A percentile compares a stretch with the other conserved stretches of the same genome.
Evolutionary conservation across 2,797 vertebrate genomes (phyloP).

Genomic region (Nannoperca australis): DNA sequence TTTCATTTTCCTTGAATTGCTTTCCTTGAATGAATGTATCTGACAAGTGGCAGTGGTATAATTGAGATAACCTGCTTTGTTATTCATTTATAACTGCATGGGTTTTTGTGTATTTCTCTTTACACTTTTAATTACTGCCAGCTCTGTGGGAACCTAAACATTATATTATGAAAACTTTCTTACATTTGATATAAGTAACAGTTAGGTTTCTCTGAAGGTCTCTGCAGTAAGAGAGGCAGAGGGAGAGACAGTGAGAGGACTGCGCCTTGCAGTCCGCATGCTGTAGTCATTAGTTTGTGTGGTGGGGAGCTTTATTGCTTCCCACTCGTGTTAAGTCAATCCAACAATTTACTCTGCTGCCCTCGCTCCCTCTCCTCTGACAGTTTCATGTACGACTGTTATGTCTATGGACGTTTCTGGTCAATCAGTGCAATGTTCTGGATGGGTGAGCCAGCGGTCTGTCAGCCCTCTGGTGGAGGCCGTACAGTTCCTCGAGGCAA

Average conservation of each 20-base stretch:
- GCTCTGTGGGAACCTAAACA: constrained; percentile 1
- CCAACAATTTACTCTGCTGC: constrained; percentile 71
- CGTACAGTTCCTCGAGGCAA: constrained; percentile 48
- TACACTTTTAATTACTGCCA: not conserved
- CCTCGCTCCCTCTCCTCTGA: constrained; percentile 57
- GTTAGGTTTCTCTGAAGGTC: constrained; percentile 33
- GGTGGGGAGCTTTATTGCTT: constrained; percentile 75
- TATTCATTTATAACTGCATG: not conserved
- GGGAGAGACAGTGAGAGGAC: constrained; percentile 20
- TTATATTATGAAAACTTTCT: not conserved
- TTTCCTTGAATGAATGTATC: not conserved
- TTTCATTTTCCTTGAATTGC: not conserved
- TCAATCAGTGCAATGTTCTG: constrained; percentile 75
- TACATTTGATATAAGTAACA: not conserved
- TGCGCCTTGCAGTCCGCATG: constrained; percentile 58
- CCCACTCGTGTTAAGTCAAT: constrained; percentile 77
- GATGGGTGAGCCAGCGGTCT: constrained; percentile 67
- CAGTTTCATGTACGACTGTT: constrained; percentile 59
- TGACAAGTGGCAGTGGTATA: not conserved
- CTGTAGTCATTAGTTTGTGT: constrained; percentile 77
- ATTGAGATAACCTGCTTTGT: not conserved
- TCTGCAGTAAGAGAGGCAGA: constrained; percentile 13
- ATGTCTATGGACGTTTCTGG: constrained; percentile 63
- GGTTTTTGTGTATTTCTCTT: not conserved
- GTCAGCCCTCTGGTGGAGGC: constrained; percentile 57